Evolutionary conservation across 2,888 invertebrate genomes (phyloP), one percentile per base, ranked within the genome.

Genomic region (Ametastegia equiseti): DNA sequence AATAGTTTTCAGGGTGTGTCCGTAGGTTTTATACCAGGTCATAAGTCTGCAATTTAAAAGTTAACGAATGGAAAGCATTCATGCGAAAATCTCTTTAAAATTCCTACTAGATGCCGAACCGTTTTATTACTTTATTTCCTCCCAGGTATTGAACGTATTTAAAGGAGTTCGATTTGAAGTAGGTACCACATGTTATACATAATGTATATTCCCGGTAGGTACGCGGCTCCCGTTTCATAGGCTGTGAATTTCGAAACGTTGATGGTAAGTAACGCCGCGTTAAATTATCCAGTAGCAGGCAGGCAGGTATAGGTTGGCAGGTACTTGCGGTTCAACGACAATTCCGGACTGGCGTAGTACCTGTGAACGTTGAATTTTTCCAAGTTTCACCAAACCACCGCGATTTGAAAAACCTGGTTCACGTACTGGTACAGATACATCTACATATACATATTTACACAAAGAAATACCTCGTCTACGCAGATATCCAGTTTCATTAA

Each of bases 61-160:
- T 54, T 36, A 54, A 23, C 54, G 75, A 54, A 54, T 75, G 36
- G 33, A 36, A 36, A 54, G 33, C 54, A 75, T 36, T 36, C 33
- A 54, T 75, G 75, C 75, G 36, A 75, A 75, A 75, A 75, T 75
- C 75, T 75, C 75, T 75, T 54, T 54, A 75, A 75, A 75, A 75
- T 75, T 75, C 54, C 54, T 19, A n/a, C 54, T 54, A 33, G 54
- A 54, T 27, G 33, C 50, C 36, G 75, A 36, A 54, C n/a, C 50
- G 54, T 75, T 75, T 54, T 75, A 54, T 75, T n/a, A 75, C 75
- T 54, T 36, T 36, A 75, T 75, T 36, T 54, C 75, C 9, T 54
- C 1, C 33, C 75, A 36, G 36, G 75, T 75, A 75, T 54, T n/a
- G 75, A 54, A 75, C 36, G 75, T 75, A 75, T 75, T 75, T 75